Conservation (phyloP, 2,888 invertebrate genomes). For the Euplagia quadripunctaria region DNA sequence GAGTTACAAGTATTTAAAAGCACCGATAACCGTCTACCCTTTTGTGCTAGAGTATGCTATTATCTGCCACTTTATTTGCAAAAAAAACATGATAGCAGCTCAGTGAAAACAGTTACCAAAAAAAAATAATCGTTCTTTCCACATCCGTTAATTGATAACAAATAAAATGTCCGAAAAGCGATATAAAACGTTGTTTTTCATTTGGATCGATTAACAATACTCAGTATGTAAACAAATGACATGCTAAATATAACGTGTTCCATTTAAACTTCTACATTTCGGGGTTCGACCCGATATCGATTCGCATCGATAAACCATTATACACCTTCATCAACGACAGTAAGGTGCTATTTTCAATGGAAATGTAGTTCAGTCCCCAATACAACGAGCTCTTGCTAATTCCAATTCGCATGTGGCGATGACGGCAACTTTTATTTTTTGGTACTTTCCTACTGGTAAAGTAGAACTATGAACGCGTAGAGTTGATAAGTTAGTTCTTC, state of each 20-base stretch:
- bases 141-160: background rate
- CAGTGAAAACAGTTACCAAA: too few species aligned
- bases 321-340: constrained; percentile 37
- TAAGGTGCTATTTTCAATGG: constrained; percentile 60
- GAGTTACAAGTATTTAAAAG: background rate
- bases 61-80: background rate
- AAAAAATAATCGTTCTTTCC: background rate
- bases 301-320: constrained; percentile 36
- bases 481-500: constrained; percentile 30
- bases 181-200: constrained; percentile 25
- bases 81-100: background rate
- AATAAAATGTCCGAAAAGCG: constrained; percentile 1
- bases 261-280: constrained; percentile 49
- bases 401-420: constrained; percentile 77
- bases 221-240: constrained; percentile 44
- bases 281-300: constrained; percentile 42
- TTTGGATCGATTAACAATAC: constrained; percentile 31
- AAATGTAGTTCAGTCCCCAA: constrained; percentile 58
- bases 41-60: background rate
- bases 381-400: constrained; percentile 72
- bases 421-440: constrained; percentile 77
- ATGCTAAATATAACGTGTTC: constrained; percentile 45
- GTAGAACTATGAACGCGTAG: constrained; percentile 58
- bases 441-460: constrained; percentile 63
- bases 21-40: background rate